These are phyloP conservation scores for Caranx melampygus DNA, from an alignment of 2,113 vertebrate species.

Conservation along the genomic window DNA sequence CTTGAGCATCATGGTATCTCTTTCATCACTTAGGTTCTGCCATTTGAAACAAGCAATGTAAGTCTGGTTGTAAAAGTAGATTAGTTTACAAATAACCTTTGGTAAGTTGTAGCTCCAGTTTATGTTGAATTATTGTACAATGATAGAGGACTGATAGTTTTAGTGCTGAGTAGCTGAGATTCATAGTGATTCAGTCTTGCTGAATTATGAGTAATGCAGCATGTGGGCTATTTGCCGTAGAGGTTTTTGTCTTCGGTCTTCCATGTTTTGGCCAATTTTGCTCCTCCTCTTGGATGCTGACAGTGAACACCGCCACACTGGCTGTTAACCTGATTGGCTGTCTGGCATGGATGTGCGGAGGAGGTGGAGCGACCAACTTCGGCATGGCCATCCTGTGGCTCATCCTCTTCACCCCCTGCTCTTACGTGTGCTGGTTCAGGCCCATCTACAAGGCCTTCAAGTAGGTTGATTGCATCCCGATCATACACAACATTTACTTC, in stretches of 20 bases:
- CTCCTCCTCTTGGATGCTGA: constrained; percentile 61
- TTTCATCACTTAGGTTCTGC: constrained; percentile 61
- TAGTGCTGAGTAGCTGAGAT: constrained; percentile 9
- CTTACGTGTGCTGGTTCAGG: constrained; percentile 99
- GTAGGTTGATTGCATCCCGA: constrained; percentile 84
- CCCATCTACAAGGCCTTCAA: constrained; percentile 99
- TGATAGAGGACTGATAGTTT: constrained; percentile 9
- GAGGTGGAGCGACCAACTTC: constrained; percentile 96
- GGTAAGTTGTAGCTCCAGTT: background rate
- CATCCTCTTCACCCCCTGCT: constrained; percentile 99
- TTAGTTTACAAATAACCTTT: constrained; percentile 11
- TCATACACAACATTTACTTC: background rate
- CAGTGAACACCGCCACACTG: constrained; percentile 97
- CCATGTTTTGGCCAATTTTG: constrained; percentile 19
- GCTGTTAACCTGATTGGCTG: constrained; percentile 98
- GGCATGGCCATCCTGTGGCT: constrained; percentile 99
- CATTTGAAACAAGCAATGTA: constrained; percentile 60
- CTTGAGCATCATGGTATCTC: constrained; percentile 19
- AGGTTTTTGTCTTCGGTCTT: background rate
- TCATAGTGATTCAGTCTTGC: constrained; percentile 32
- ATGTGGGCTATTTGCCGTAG: background rate
- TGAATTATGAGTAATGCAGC: constrained; percentile 31
- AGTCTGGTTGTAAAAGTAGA: constrained; percentile 56
- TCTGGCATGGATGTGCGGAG: constrained; percentile 98
- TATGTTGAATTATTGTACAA: constrained; percentile 1